Percentiles rank a stretch among this genome's conserved stretches.
Evolutionary conservation across 2,113 vertebrate genomes (phyloP).

Genomic region (Eurypyga helias): DNA sequence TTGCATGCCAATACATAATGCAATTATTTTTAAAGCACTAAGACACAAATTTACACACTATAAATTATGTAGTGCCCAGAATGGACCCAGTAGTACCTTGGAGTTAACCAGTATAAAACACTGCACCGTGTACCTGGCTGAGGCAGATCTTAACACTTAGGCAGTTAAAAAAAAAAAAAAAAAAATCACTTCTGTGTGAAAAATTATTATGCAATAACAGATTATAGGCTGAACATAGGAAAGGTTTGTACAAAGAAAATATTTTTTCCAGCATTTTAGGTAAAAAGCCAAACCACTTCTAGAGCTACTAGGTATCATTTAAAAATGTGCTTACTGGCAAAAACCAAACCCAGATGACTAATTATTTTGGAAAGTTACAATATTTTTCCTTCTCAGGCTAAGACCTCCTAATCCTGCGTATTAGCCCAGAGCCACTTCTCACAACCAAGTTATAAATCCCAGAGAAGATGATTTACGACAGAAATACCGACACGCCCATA

Average conservation of each 20-base stretch:
- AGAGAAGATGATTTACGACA: conserved; percentile 22
- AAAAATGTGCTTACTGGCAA: background rate
- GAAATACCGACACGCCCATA: conserved; percentile 7
- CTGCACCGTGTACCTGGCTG: background rate
- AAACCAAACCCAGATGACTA: background rate
- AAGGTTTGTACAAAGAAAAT: background rate
- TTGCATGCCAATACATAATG: background rate
- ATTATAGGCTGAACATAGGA: background rate
- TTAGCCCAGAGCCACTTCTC: conserved; percentile 30
- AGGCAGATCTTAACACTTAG: background rate
- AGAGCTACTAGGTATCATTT: background rate
- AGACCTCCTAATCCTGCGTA: background rate
- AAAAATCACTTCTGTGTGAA: background rate
- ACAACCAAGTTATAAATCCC: conserved; percentile 6
- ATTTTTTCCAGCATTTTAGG: background rate
- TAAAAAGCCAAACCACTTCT: background rate
- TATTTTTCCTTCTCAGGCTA: background rate
- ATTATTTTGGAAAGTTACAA: background rate
- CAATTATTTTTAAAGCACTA: background rate
- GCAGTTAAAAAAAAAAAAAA: background rate
- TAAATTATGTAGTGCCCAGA: background rate
- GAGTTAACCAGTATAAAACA: background rate
- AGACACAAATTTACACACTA: background rate
- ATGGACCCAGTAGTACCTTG: background rate
- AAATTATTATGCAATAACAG: background rate